phyloP scores from a whole-genome alignment of 2,888 invertebrate genomes.

The Pegoplata infirma region DNA sequence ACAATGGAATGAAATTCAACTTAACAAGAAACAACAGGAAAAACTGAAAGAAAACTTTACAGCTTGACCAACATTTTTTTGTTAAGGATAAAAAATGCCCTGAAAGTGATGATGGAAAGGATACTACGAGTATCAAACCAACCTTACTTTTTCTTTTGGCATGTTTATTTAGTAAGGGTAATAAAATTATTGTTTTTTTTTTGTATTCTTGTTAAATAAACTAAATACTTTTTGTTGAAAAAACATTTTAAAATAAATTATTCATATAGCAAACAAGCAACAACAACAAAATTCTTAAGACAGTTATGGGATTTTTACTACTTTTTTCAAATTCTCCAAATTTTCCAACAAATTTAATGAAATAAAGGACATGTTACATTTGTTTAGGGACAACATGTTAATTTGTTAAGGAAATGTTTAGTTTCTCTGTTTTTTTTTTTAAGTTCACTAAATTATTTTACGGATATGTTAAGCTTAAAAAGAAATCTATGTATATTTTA shows the following conservation, averaged over 20 bases:
- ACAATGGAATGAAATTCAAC: slow-evolving; percentile 5
- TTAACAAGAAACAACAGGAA: not conserved
- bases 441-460: slow-evolving; percentile 27
- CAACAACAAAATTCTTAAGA: not conserved
- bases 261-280: slow-evolving; percentile 21
- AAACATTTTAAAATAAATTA: slow-evolving; percentile 46
- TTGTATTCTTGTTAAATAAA: not conserved
- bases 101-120: slow-evolving; percentile 37
- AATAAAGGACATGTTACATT: not conserved
- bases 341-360: not conserved
- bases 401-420: slow-evolving; percentile 50
- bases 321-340: not conserved
- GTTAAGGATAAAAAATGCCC: not conserved
- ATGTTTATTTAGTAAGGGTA: not conserved
- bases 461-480: slow-evolving; percentile 36
- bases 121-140: slow-evolving; percentile 9
- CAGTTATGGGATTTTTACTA: not conserved
- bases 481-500: slow-evolving; percentile 2
- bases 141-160: not conserved
- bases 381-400: slow-evolving; percentile 34
- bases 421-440: no score
- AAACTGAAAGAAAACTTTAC: slow-evolving; percentile 5
- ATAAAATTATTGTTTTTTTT: slow-evolving; percentile 7
- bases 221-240: slow-evolving; percentile 17
- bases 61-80: slow-evolving; percentile 30